Base-by-base conservation (phyloP, 2,113 vertebrate species). In the Oncorhynchus tshawytscha region DNA sequence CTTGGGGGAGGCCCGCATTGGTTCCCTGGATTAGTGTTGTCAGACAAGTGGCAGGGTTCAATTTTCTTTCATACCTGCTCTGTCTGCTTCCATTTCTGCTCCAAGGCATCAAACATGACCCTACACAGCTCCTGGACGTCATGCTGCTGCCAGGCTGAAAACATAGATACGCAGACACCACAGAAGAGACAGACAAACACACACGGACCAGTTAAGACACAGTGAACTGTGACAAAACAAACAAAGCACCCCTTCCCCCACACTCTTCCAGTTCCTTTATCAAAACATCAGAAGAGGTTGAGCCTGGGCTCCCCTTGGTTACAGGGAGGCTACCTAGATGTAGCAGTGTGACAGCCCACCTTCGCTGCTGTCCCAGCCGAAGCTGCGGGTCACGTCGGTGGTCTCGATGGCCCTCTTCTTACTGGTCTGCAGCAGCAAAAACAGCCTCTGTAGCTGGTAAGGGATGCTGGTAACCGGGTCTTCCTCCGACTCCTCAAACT, bases 21-120 rank as follows among this genome's bases (percentile, higher is more conserved):
- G 73, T 25, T 76, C 49, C 15, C 70, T 48, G 76, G 25, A 68
- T 70, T 69, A 71, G 49, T 68, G 45, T 69, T 67, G 45, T 77
- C 72, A 67, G n/a, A 84, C 62, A 65, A 74, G 59, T 64, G 34
- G 2, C 64, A 87, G 76, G 81, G 22, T 8, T 54, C 69, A 68
- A 67, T 48, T 34, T 79, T 78, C 70, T 74, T 27, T 69, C 78
- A 83, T 91, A 99, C 98, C 97, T 99, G 98, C 82, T 98, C 97
- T 0, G 98, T 99, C 91, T 98, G 96, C 86, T 98, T 99, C 98
- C 98, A 99, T 77, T 99, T 99, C 84, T 99, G 98, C 87, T 99
- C 97, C 90, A 99, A 92, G 88, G 97, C 98, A 92, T 99, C 98
- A 86, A 99, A 99, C 98, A 99, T 99, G 89, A 99, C 98, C 88